Percentiles rank a stretch among this genome's conserved stretches.
These are phyloP conservation scores for Sebastes trivittatus DNA, from an alignment of 2,797 vertebrate genomes.

Conservation along the genomic window DNA sequence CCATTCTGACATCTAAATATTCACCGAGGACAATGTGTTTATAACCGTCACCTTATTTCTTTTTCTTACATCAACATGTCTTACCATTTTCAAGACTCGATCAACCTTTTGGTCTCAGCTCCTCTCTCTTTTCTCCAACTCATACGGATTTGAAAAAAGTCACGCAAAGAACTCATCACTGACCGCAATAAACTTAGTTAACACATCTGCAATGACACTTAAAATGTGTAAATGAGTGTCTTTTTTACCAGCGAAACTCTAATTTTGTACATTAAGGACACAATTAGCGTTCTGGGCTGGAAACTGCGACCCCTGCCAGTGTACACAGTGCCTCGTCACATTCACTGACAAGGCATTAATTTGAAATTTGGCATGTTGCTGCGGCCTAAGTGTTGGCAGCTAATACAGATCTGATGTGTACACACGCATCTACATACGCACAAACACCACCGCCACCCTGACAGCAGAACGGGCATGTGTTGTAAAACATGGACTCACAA, in stretches of 20 bases:
- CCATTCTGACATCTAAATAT: slow-evolving; percentile 43
- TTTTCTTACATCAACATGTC: neutral
- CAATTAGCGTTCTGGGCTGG: slow-evolving; percentile 90
- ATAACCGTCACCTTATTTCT: neutral
- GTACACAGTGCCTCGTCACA: slow-evolving; percentile 84
- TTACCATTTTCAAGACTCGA: neutral
- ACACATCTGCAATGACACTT: slow-evolving; percentile 80
- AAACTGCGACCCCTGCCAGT: slow-evolving; percentile 85
- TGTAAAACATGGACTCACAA: slow-evolving; percentile 75
- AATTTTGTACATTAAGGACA: slow-evolving; percentile 88
- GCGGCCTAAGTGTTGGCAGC: slow-evolving; percentile 85
- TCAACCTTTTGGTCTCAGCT: slow-evolving; percentile 4
- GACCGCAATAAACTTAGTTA: slow-evolving; percentile 88
- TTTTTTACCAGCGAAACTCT: slow-evolving; percentile 83
- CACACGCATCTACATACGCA: slow-evolving; percentile 22
- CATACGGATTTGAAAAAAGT: slow-evolving; percentile 65
- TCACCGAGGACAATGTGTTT: slow-evolving; percentile 20
- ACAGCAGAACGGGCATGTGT: slow-evolving; percentile 70
- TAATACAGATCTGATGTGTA: slow-evolving; percentile 74
- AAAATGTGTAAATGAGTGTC: slow-evolving; percentile 61
- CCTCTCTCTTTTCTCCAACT: neutral
- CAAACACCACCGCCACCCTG: slow-evolving; percentile 24
- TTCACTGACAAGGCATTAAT: slow-evolving; percentile 93
- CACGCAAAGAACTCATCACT: slow-evolving; percentile 82
- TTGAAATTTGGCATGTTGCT: slow-evolving; percentile 89